Evolutionary conservation across 2,797 vertebrate species (phyloP).

Genomic region (Stomatorhinus walkeri): DNA sequence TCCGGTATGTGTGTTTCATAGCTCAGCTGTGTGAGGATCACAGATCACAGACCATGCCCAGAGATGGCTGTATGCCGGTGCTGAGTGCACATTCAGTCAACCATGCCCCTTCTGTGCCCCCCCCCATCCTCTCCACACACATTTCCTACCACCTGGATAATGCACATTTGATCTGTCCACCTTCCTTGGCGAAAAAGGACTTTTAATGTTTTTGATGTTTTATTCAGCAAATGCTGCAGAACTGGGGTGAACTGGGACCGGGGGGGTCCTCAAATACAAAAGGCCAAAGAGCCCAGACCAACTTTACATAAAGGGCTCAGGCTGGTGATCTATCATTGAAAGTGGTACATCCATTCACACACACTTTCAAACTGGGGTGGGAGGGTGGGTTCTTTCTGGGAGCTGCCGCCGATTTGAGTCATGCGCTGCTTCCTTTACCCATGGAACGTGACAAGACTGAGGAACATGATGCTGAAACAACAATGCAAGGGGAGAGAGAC

Average conservation of each 20-base stretch:
- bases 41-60: background rate
- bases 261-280: background rate
- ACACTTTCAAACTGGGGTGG: background rate
- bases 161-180: background rate
- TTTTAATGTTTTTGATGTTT: slow-evolving; percentile 7
- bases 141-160: background rate
- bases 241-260: background rate
- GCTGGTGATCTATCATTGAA: background rate
- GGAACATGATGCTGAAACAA: background rate
- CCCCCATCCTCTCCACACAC: background rate
- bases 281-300: background rate
- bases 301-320: background rate
- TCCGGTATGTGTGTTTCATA: background rate
- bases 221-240: background rate
- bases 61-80: background rate
- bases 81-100: background rate
- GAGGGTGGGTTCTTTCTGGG: background rate
- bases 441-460: slow-evolving; percentile 12
- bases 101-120: background rate
- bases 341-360: background rate
- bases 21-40: background rate
- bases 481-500: background rate
- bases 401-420: background rate
- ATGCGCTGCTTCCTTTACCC: background rate
- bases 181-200: background rate